These are phyloP conservation scores for Coracias cyanogaster DNA, from an alignment of 2,797 vertebrate species.

Conservation along the genomic window DNA sequence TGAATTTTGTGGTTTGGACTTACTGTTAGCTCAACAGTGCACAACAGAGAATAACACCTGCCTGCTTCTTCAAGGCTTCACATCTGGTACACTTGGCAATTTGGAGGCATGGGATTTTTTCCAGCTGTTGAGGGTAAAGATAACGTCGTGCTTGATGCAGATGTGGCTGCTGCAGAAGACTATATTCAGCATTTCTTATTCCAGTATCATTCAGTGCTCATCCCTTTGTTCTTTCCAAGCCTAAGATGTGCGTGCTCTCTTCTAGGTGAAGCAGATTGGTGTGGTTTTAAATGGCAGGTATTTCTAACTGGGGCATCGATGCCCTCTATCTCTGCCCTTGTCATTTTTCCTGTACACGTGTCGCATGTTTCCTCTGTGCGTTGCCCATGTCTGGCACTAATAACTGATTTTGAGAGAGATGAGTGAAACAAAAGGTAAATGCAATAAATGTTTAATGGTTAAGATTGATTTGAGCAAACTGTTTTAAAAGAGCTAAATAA, in stretches of 20 bases:
- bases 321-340: not conserved
- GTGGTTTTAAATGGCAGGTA: not conserved
- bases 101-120: not conserved
- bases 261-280: not conserved
- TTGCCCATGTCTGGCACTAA: not conserved
- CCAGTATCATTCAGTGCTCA: accelerated
- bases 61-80: not conserved
- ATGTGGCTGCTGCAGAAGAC: not conserved
- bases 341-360: not conserved
- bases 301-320: not conserved
- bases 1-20: not conserved
- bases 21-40: not conserved
- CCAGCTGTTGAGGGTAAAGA: not conserved
- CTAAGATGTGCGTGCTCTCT: not conserved
- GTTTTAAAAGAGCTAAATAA: not conserved
- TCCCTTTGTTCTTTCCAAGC: not conserved
- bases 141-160: not conserved
- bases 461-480: not conserved
- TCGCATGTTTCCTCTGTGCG: not conserved
- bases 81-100: not conserved
- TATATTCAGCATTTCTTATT: not conserved
- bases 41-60: not conserved
- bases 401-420: not conserved
- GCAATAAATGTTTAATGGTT: not conserved
- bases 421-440: not conserved